Percentiles rank a stretch among this genome's conserved stretches.
phyloP scores from a whole-genome alignment of 2,113 vertebrate species.

The Phaethornis superciliosus region DNA sequence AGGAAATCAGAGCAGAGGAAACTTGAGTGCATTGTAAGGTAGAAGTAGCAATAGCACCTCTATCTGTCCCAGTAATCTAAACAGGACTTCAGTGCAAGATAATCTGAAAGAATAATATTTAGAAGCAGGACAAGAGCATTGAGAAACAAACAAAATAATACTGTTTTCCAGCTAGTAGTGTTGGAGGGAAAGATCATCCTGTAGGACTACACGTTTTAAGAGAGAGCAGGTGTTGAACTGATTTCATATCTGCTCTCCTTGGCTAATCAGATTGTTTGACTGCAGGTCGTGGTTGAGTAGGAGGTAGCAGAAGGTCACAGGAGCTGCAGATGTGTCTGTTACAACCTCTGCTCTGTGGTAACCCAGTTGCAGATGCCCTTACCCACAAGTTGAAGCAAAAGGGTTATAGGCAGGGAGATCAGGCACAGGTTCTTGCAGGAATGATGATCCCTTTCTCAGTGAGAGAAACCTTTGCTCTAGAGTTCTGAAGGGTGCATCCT shows the following conservation, averaged over 20 bases:
- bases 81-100: background rate
- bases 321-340: background rate
- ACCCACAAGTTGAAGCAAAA: background rate
- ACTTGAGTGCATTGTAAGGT: background rate
- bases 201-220: background rate
- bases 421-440: accelerated
- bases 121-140: background rate
- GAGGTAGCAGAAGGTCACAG: background rate
- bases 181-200: background rate
- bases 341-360: accelerated
- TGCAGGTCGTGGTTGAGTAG: background rate
- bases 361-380: background rate
- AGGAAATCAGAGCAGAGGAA: background rate
- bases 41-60: background rate
- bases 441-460: background rate
- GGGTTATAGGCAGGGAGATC: accelerated
- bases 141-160: background rate
- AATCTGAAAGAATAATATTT: background rate
- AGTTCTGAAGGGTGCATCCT: background rate
- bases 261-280: background rate
- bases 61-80: background rate
- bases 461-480: background rate
- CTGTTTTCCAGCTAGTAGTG: background rate
- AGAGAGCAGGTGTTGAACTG: background rate
- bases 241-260: background rate